phyloP scores from a whole-genome alignment of 2,797 vertebrate genomes.

The Manis crassicaudata region DNA sequence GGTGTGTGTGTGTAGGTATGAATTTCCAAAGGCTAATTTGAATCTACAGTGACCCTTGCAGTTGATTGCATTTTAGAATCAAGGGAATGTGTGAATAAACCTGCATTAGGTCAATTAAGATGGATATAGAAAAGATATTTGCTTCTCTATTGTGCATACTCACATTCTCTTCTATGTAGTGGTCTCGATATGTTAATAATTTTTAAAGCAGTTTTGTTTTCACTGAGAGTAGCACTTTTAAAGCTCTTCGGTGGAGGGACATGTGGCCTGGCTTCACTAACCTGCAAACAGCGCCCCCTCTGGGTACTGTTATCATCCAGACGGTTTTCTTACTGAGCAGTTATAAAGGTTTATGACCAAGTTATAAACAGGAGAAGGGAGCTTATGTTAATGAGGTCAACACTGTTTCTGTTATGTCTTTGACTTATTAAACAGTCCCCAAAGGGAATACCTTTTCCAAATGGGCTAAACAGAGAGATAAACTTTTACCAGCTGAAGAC shows the following conservation, averaged over 20 bases:
- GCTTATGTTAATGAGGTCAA: conserved; percentile 81
- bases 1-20: neutral
- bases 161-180: neutral
- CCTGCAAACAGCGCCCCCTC: conserved; percentile 68
- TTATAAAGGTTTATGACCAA: conserved; percentile 82
- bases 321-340: conserved; percentile 75
- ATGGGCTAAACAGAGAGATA: conserved; percentile 62
- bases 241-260: conserved; percentile 75
- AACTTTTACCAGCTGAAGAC: conserved; percentile 54
- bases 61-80: neutral
- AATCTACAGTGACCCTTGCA: neutral
- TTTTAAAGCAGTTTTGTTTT: conserved; percentile 75
- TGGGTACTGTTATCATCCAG: conserved; percentile 74
- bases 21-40: neutral
- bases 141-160: neutral
- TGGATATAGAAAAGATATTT: neutral
- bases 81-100: neutral
- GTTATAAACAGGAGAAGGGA: conserved; percentile 79
- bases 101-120: neutral
- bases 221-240: conserved; percentile 66
- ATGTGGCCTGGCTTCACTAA: conserved; percentile 65
- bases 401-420: conserved; percentile 74
- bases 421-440: conserved; percentile 73
- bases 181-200: conserved; percentile 47
- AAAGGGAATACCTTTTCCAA: conserved; percentile 76